Base-by-base conservation (phyloP, 1,140 invertebrate species). In the Drosophila neocordata region DNA sequence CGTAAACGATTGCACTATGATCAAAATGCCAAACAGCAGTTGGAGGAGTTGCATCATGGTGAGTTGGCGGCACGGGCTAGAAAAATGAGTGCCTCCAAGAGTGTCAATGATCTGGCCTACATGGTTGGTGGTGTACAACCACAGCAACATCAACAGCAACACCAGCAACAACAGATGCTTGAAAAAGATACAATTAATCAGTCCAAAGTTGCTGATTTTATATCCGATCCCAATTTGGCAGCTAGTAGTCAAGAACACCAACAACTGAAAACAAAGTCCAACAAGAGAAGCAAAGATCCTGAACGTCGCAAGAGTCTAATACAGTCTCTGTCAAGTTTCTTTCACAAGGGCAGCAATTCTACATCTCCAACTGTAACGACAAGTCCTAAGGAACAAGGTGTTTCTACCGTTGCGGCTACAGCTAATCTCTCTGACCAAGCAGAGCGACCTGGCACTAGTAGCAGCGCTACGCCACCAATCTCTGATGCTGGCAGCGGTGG, bases 271-370 rank as follows among this genome's bases (percentile, higher is more conserved):
- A 76, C 58, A 13, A 93, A 92, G 81, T 79, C 82, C 11, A 92
- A 92, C 68, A 93, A 93, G 58, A 76, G 89, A 55, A 34, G 13
- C n/a, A 94, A 94, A 87, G 95, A 96, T 89, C 93, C 94, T 0
- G 95, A 96, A 69, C 93, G 96, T 65, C 92, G 96, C 48, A 96
- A 96, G 83, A 96, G 96, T 90, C 95, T 97, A 41, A 97, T 97
- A 72, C 96, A 96, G 92, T 95, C 96, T 52, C 94, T 97, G 48
- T 95, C 96, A 2, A 96, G 95, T 90, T 96, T 97, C 84, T 96
- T 97, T 77, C 93, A 94, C 48, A 95, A 95, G 76, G 94, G 79
- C 22, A 73, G 22, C 56, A 60, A 12, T 37, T 58, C 70, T 6
- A 35, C 74, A 24, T 51, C 78, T 3, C 34, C 52, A n/a, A 67